Conservation (phyloP, 1,140 invertebrate genomes). For the Papilio polyxenes region DNA sequence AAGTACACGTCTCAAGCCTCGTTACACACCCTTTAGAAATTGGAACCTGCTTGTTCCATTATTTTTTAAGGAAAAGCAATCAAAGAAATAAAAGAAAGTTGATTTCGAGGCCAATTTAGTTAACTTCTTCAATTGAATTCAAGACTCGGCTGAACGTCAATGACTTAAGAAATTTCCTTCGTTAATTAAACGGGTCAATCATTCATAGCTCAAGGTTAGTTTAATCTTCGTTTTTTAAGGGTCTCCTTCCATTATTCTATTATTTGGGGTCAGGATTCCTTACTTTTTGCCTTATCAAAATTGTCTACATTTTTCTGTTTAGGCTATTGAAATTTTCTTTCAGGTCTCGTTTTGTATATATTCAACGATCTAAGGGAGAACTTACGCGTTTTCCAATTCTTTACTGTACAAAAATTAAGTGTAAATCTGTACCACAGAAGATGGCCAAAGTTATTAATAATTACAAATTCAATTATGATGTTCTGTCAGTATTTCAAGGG, state of each 20-base stretch:
- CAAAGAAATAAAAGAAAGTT: constrained; percentile 8
- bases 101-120: constrained; percentile 3
- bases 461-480: not conserved
- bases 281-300: not conserved
- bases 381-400: not conserved
- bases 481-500: not conserved
- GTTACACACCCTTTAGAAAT: not conserved
- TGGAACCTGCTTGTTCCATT: not conserved
- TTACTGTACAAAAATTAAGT: not conserved
- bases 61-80: not conserved
- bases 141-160: constrained; percentile 5
- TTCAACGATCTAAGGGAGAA: not conserved
- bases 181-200: constrained; percentile 1
- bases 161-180: not conserved
- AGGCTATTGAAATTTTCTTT: too few species aligned
- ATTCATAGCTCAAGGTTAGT: not conserved
- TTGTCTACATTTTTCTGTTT: too few species aligned
- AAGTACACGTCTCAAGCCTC: not conserved
- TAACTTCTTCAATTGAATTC: constrained; percentile 21
- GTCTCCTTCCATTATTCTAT: not conserved
- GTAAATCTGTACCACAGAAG: not conserved
- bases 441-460: not conserved
- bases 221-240: not conserved
- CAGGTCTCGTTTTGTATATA: not conserved
- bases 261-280: not conserved